Conservation (phyloP, 1,140 invertebrate species). For the Saccostrea echinata region DNA sequence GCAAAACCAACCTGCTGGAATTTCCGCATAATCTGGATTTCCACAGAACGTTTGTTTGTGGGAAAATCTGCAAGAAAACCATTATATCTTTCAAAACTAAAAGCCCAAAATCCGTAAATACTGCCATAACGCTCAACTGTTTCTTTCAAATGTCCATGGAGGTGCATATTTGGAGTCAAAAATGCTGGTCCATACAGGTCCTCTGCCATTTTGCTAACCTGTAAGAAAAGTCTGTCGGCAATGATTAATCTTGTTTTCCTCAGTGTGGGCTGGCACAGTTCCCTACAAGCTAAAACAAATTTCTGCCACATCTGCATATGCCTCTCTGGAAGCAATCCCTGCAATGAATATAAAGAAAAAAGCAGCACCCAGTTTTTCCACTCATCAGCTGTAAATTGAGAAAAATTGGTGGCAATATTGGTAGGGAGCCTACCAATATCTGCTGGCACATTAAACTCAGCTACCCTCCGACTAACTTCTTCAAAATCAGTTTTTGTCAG, state of each 20-base stretch:
- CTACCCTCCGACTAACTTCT: background rate
- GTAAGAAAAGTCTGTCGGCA: slow-evolving; percentile 46
- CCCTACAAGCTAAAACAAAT: slow-evolving; percentile 57
- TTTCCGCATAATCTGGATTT: slow-evolving; percentile 53
- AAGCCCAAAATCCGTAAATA: slow-evolving; percentile 61
- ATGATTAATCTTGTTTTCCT: slow-evolving; percentile 25
- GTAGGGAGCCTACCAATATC: slow-evolving; percentile 16
- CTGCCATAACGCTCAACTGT: slow-evolving; percentile 57
- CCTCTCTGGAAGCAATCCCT: slow-evolving; percentile 52
- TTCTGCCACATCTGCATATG: slow-evolving; percentile 52
- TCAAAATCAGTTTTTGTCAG: slow-evolving; percentile 9
- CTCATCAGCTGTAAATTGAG: slow-evolving; percentile 32
- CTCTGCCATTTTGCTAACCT: slow-evolving; percentile 56
- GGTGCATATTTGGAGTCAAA: slow-evolving; percentile 62
- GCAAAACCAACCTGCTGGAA: slow-evolving; percentile 47
- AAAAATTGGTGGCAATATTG: slow-evolving; percentile 41
- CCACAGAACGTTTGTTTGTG: slow-evolving; percentile 55
- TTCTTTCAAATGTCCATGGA: slow-evolving; percentile 57
- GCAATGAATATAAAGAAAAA: slow-evolving; percentile 45
- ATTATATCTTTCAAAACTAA: slow-evolving; percentile 59
- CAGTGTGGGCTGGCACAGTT: slow-evolving; percentile 36
- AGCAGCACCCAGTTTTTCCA: slow-evolving; percentile 42
- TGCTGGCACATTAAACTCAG: slow-evolving; percentile 8
- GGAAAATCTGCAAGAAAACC: slow-evolving; percentile 54
- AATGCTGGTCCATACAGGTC: slow-evolving; percentile 39